phyloP scores from a whole-genome alignment of 2,797 vertebrate genomes.

The Chanos chanos region DNA sequence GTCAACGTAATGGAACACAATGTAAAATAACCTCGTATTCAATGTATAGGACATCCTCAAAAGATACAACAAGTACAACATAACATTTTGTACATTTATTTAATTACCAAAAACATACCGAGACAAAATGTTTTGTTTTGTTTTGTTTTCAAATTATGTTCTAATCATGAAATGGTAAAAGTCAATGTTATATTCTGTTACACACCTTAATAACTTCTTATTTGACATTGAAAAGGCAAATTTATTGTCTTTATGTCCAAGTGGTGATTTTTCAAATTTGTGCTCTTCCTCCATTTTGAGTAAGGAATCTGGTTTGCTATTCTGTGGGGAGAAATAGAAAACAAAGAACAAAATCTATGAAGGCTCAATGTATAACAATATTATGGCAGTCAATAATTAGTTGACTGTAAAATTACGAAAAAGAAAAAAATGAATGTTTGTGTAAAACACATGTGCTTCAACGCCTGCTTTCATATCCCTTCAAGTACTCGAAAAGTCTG shows the following conservation, averaged over 20 bases:
- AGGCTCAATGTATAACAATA: no score
- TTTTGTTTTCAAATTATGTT: background rate
- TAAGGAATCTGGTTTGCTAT: conserved; percentile 97
- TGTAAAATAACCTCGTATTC: no score
- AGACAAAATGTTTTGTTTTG: no score
- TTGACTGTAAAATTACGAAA: no score
- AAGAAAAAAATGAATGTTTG: no score
- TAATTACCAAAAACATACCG: no score
- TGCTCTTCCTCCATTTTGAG: conserved; percentile 98
- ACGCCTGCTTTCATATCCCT: conserved; percentile 3
- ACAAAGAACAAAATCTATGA: conserved; percentile 8
- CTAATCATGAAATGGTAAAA: background rate
- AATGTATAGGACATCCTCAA: no score
- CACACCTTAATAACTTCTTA: conserved; percentile 89
- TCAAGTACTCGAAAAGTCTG: background rate
- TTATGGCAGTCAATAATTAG: no score
- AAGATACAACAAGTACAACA: no score
- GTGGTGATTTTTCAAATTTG: conserved; percentile 83
- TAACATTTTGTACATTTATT: no score
- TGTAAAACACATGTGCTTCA: background rate
- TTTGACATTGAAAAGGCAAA: conserved; percentile 92
- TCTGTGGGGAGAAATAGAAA: conserved; percentile 72
- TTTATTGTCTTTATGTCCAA: conserved; percentile 88
- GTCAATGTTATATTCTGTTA: conserved; percentile 31
- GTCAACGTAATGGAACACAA: no score